phyloP scores from a whole-genome alignment of 2,888 invertebrate species.

The Malacosoma neustria region DNA sequence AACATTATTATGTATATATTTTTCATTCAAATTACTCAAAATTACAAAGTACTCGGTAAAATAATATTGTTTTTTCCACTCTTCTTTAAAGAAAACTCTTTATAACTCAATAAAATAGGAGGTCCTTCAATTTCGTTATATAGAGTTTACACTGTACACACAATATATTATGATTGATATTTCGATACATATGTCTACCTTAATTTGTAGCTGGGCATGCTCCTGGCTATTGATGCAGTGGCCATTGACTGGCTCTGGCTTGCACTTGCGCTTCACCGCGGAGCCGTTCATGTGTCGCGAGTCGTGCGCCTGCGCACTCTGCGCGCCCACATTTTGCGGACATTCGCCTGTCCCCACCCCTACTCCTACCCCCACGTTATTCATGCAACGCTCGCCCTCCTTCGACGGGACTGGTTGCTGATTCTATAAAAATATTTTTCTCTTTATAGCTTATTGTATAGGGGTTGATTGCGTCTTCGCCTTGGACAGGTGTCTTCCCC shows the following conservation, averaged over 20 bases:
- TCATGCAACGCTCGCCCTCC: constrained; percentile 13
- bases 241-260: constrained; percentile 39
- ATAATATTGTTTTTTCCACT: too few species aligned
- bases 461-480: too few species aligned
- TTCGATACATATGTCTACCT: constrained; percentile 25
- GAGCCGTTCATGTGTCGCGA: constrained; percentile 42
- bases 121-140: too few species aligned
- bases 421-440: constrained; percentile 11
- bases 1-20: too few species aligned
- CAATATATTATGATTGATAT: too few species aligned
- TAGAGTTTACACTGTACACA: too few species aligned
- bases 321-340: constrained; percentile 5
- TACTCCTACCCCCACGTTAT: constrained; percentile 1
- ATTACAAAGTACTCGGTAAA: too few species aligned
- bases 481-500: too few species aligned
- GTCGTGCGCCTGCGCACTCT: constrained; percentile 17
- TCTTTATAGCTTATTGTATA: too few species aligned
- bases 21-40: too few species aligned
- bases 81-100: too few species aligned
- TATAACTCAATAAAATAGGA: too few species aligned
- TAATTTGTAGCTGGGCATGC: constrained; percentile 30
- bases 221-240: constrained; percentile 36
- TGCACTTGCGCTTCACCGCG: constrained; percentile 31
- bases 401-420: constrained; percentile 17
- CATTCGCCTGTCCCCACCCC: constrained; percentile 6